A percentile compares a stretch with the other conserved stretches of the same genome.
phyloP scores from a whole-genome alignment of 1,140 invertebrate species.

The Micrasema minimum region DNA sequence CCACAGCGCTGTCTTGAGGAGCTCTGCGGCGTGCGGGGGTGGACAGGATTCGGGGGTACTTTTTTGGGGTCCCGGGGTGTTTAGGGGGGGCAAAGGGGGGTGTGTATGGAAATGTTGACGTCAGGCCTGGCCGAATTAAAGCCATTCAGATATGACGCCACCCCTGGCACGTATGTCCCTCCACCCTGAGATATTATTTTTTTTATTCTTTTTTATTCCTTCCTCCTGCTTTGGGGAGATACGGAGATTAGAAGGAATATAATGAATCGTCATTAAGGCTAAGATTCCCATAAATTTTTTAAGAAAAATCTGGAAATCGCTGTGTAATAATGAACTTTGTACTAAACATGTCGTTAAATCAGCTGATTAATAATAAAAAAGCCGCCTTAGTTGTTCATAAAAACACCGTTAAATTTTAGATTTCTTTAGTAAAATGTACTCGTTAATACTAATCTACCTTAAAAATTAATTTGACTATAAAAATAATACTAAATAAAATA shows the following conservation, averaged over 20 bases:
- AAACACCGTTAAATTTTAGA: no score
- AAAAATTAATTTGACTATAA: no score
- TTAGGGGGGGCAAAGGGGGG: constrained; percentile 7
- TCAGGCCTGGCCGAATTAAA: constrained; percentile 53
- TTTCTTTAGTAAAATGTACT: no score
- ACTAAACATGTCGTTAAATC: constrained; percentile 10
- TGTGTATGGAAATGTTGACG: constrained; percentile 53
- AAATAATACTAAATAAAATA: no score
- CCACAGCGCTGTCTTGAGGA: constrained; percentile 32
- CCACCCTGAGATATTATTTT: constrained; percentile 33
- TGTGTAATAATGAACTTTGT: background rate
- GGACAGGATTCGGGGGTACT: constrained; percentile 18
- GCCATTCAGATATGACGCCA: constrained; percentile 48
- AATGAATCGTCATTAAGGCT: constrained; percentile 37
- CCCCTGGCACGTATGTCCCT: constrained; percentile 37
- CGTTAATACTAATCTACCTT: no score
- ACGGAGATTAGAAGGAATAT: constrained; percentile 36
- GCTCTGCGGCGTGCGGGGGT: constrained; percentile 16
- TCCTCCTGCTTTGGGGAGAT: constrained; percentile 28
- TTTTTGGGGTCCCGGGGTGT: constrained; percentile 32
- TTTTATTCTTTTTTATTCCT: no score
- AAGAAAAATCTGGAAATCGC: constrained; percentile 19
- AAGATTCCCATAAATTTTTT: constrained; percentile 5
- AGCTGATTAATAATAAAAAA: background rate
- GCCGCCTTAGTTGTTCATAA: no score